phyloP scores from a whole-genome alignment of 2,113 vertebrate genomes.

The Limanda limanda region DNA sequence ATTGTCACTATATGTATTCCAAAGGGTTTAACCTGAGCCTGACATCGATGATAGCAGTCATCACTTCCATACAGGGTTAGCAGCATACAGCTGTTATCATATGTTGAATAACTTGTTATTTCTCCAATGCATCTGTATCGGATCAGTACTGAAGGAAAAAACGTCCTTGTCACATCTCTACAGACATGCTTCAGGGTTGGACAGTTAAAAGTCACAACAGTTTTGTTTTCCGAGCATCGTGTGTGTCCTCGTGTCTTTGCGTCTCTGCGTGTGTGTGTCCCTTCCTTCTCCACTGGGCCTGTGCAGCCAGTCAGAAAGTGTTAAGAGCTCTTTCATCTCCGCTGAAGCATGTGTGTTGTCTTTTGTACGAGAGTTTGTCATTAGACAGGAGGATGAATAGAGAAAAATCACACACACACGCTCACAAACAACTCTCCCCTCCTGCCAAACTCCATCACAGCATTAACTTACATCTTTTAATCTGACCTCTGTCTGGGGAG shows the following conservation, averaged over 20 bases:
- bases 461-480: conserved; percentile 28
- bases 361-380: conserved; percentile 62
- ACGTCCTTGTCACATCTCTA: neutral
- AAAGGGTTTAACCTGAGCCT: too few relatives aligned
- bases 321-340: conserved; percentile 74
- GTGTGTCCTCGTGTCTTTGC: conserved; percentile 46
- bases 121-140: neutral
- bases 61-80: too few relatives aligned
- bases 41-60: too few relatives aligned
- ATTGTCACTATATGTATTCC: too few relatives aligned
- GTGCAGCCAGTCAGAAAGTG: conserved; percentile 70
- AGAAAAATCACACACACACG: conserved; percentile 39
- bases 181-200: neutral
- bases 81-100: too few relatives aligned
- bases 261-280: conserved; percentile 34
- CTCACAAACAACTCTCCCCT: conserved; percentile 7
- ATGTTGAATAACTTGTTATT: too few relatives aligned
- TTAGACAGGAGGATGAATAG: conserved; percentile 17
- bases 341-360: conserved; percentile 64
- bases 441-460: conserved; percentile 8
- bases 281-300: conserved; percentile 53
- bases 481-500: conserved; percentile 25
- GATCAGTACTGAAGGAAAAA: neutral
- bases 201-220: conserved; percentile 28
- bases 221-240: conserved; percentile 28